Conservation (phyloP, 2,113 vertebrate species). For the Psophia crepitans region DNA sequence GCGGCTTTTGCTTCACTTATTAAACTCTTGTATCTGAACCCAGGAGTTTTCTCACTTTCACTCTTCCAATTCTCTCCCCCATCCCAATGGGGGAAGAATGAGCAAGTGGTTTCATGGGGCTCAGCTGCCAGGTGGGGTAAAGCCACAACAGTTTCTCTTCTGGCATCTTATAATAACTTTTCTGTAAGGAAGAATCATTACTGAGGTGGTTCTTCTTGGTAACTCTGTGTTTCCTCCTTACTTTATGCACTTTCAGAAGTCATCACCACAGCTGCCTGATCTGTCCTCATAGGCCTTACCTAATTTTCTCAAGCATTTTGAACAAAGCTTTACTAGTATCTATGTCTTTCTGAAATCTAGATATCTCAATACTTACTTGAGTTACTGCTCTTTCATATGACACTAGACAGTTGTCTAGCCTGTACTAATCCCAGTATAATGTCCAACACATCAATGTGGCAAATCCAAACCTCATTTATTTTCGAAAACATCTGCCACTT, state of each 20-base stretch:
- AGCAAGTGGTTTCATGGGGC: no score
- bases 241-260: neutral
- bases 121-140: no score
- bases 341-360: neutral
- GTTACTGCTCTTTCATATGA: neutral
- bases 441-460: neutral
- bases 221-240: neutral
- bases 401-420: neutral
- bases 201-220: neutral
- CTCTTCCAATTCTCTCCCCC: no score
- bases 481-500: neutral
- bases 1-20: no score
- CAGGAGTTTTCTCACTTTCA: no score
- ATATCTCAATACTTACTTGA: neutral
- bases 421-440: neutral
- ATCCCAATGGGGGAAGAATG: no score
- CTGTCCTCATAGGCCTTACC: neutral
- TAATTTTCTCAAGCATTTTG: neutral
- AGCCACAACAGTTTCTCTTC: neutral
- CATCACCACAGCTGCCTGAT: neutral
- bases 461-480: neutral
- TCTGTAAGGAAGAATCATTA: neutral
- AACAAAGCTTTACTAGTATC: neutral
- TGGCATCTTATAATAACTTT: neutral
- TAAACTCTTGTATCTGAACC: no score